Evolutionary conservation across 2,888 invertebrate genomes (phyloP).

Genomic region (Hyposoter didymator): DNA sequence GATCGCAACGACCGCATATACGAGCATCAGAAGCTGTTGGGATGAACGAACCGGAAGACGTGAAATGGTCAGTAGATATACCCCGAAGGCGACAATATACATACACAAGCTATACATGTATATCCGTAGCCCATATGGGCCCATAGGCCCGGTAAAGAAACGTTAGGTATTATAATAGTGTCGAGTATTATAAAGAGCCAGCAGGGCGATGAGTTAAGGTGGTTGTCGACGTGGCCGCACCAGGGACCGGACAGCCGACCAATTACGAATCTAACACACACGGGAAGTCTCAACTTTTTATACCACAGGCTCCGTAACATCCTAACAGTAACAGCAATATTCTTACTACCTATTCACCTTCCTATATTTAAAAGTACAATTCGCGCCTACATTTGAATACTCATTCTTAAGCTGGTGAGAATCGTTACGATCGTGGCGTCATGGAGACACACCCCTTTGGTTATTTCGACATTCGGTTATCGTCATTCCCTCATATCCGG

Average conservation of each 20-base stretch:
- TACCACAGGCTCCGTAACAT: conserved; percentile 39
- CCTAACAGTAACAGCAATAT: conserved; percentile 42
- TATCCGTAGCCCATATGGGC: conserved; percentile 15
- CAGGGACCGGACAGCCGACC: conserved; percentile 67
- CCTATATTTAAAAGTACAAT: neutral
- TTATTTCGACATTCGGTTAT: conserved; percentile 16
- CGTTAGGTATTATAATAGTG: conserved; percentile 66
- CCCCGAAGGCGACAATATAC: conserved; percentile 52
- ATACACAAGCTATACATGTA: conserved; percentile 22
- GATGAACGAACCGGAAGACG: conserved; percentile 66
- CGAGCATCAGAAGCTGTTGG: conserved; percentile 54
- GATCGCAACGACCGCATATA: conserved; percentile 22
- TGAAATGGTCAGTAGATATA: conserved; percentile 51
- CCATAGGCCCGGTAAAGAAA: conserved; percentile 61
- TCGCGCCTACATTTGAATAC: conserved; percentile 22
- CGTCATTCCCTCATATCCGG: conserved; percentile 27
- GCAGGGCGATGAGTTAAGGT: conserved; percentile 61
- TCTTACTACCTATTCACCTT: neutral
- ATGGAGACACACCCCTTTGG: conserved; percentile 35
- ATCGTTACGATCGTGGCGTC: conserved; percentile 33
- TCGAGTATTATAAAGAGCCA: conserved; percentile 58
- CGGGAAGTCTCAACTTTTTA: conserved; percentile 57
- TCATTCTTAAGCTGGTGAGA: neutral
- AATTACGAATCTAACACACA: conserved; percentile 54
- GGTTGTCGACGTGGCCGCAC: conserved; percentile 48